Evolutionary conservation across 2,113 vertebrate genomes (phyloP).

Genomic region (Pimephales promelas): DNA sequence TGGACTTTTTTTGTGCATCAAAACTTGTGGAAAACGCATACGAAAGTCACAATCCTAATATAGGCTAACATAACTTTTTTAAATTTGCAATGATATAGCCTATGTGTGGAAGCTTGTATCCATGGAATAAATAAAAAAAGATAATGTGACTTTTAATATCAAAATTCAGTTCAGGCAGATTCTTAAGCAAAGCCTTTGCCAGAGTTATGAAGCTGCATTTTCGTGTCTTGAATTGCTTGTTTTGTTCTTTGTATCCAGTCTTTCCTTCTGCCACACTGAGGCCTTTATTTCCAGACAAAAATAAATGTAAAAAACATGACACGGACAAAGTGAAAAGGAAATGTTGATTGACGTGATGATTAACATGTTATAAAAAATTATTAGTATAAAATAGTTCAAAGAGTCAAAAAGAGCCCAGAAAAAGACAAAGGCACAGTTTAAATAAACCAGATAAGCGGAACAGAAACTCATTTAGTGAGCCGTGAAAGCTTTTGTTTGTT

Average conservation of each 20-base stretch:
- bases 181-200: neutral
- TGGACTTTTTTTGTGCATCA: no score
- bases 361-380: neutral
- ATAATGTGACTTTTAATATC: no score
- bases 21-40: no score
- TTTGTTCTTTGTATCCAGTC: conserved; percentile 3
- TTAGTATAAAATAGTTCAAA: neutral
- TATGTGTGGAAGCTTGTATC: no score
- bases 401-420: neutral
- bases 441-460: neutral
- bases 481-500: neutral
- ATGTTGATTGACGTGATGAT: no score
- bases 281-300: neutral
- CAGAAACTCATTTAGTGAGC: neutral
- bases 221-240: neutral
- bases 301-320: neutral
- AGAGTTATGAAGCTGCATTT: neutral
- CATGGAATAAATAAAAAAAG: no score
- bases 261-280: conserved; percentile 10
- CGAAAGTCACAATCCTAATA: no score
- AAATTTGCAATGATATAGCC: no score
- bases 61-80: no score
- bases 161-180: neutral
- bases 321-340: neutral
- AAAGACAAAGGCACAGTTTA: neutral